A percentile compares a stretch with the other conserved stretches of the same genome.
Evolutionary conservation across 2,888 invertebrate genomes (phyloP).

Genomic region (Strigamia crassipes): DNA sequence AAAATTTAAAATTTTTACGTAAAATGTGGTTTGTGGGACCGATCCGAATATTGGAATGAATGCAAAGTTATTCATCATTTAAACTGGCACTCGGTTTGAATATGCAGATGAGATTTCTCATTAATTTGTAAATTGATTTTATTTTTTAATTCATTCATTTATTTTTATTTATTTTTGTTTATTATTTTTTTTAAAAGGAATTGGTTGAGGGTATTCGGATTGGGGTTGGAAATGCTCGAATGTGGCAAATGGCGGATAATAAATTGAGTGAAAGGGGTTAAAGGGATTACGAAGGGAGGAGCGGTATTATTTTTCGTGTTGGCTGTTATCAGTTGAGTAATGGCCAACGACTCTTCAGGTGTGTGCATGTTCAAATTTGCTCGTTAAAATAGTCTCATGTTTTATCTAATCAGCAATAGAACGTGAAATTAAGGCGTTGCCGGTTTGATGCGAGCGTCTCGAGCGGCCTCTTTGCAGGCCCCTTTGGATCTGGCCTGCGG

Average conservation of each 20-base stretch:
- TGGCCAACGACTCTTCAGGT: neutral
- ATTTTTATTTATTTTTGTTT: neutral
- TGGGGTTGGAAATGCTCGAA: too few species aligned
- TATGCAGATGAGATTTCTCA: neutral
- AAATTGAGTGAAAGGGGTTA: neutral
- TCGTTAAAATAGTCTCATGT: constrained; percentile 11
- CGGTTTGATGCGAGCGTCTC: neutral
- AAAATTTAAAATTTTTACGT: too few species aligned
- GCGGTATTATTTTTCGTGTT: neutral
- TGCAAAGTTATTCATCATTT: constrained; percentile 3
- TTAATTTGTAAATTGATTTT: neutral
- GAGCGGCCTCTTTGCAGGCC: neutral
- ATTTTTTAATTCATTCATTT: neutral
- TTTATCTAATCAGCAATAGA: constrained; percentile 12
- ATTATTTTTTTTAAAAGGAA: neutral
- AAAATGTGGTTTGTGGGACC: neutral
- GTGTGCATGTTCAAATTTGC: constrained; percentile 5
- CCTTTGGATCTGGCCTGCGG: neutral
- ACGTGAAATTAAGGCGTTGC: constrained; percentile 6
- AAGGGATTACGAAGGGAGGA: neutral
- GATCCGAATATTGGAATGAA: neutral
- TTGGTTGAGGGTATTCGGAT: too few species aligned
- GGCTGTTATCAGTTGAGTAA: neutral
- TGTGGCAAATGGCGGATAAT: neutral
- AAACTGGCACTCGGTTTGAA: neutral